Evolutionary conservation across 2,797 vertebrate genomes (phyloP), one percentile per base, ranked within the genome.

Genomic region (Lates japonicus): DNA sequence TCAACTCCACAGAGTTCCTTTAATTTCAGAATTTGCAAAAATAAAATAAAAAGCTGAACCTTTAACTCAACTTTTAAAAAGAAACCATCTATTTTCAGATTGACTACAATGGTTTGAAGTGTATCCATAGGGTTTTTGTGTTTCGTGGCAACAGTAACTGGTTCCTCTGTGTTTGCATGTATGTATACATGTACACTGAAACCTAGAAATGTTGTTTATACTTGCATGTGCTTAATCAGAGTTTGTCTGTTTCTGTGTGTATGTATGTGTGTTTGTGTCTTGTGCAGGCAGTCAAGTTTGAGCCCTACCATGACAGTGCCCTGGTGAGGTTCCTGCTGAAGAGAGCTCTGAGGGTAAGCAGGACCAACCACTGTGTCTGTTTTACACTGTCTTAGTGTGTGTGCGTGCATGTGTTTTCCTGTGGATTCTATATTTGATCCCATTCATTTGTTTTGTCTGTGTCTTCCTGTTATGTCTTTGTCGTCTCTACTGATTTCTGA

Each of bases 281-380:
- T 25, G 19, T 71, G 20, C 78, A 99, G 98, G 98, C 98, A 41
- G 97, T 99, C 71, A 99, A 99, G 88, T 99, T 99, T 92, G 98
- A 99, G 90, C 98, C 98, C 0, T 99, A 99, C 86, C 98, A 99
- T 67, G 98, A 99, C 95, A 98, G 98, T 0, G 97, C 98, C 9
- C 95, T 99, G 70, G 97, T 97, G 86, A 95, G 98, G 87, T 99
- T 99, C 90, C 95, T 99, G 71, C 95, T 99, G 65, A 98, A 98
- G 90, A 96, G 97, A 78, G 97, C 97, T 51, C 95, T 99, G 76
- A 96, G 96, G 92, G 98, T 99, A 93, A 96, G 96, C 94, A 84
- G 11, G 67, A 39, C 20, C 5, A 20, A 42, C 52, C 14, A 7
- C 19, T 66, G 44, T 37, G n/a, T 70, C 14, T 52, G 16, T 49